Percentiles rank a stretch among this genome's conserved stretches.
Conservation (phyloP, 2,888 invertebrate genomes). For the Polymixis lichenea region DNA sequence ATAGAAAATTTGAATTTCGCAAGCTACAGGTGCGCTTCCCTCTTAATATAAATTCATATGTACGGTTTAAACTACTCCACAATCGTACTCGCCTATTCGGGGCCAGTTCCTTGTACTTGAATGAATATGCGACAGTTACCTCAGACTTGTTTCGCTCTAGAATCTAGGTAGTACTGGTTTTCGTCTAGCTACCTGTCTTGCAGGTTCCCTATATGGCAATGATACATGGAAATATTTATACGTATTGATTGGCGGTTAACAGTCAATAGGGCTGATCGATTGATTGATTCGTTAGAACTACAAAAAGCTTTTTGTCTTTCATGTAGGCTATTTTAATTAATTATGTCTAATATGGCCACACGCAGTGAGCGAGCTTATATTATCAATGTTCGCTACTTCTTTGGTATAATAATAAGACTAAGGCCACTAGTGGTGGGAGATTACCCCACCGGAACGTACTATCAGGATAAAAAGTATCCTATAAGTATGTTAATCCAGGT, state of each 20-base stretch:
- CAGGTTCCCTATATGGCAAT: conserved; percentile 6
- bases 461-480: too few species aligned
- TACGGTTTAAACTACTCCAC: too few species aligned
- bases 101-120: not conserved
- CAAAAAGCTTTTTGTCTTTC: not conserved
- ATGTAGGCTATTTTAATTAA: not conserved
- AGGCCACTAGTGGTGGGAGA: too few species aligned
- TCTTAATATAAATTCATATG: too few species aligned
- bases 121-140: not conserved
- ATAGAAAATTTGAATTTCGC: too few species aligned
- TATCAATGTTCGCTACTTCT: too few species aligned
- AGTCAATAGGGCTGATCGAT: not conserved
- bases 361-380: not conserved
- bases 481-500: too few species aligned
- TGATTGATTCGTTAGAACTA: conserved; percentile 9
- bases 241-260: not conserved
- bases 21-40: too few species aligned
- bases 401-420: too few species aligned
- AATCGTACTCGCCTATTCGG: not conserved
- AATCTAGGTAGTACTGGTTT: conserved; percentile 4
- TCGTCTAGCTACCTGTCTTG: not conserved
- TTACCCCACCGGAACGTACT: too few species aligned
- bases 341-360: not conserved
- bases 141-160: conserved; percentile 3
- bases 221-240: conserved; percentile 1